Conservation (phyloP, 53 echinoderm and acorn worm genomes). For the Holothuria scabra region DNA sequence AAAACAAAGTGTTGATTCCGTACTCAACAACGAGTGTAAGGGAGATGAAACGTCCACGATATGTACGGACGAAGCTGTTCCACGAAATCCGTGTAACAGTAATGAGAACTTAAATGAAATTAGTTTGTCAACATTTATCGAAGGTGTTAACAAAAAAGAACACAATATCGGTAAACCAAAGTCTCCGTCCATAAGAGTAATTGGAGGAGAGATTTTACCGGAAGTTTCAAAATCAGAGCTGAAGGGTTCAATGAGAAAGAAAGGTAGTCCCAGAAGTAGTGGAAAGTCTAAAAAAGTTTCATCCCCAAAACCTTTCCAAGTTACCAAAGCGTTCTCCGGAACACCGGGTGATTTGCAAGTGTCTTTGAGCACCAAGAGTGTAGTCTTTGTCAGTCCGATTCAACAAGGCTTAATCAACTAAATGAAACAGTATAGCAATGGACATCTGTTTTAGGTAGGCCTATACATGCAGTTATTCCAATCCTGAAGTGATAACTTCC, state of each 20-base stretch:
- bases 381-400: constrained; percentile 76
- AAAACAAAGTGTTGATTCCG: not conserved
- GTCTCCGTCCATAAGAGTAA: not conserved
- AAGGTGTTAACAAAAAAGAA: not conserved
- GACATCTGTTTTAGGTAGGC: no score
- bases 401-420: not conserved
- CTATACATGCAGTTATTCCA: no score
- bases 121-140: not conserved
- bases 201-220: constrained; percentile 7
- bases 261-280: not conserved
- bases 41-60: constrained; percentile 16
- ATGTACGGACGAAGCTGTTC: not conserved
- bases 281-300: not conserved
- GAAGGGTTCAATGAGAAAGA: not conserved
- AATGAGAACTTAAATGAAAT: constrained; percentile 9
- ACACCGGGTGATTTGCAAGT: constrained; percentile 13
- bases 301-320: not conserved
- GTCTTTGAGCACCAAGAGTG: constrained; percentile 61
- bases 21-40: no score
- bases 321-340: not conserved
- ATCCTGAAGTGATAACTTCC: no score
- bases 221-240: not conserved
- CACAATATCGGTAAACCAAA: not conserved
- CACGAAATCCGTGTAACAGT: constrained; percentile 27
- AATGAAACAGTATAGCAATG: no score